These are phyloP conservation scores for Branchinecta sandiegonensis DNA, from an alignment of 2,888 invertebrate species.

Conservation along the genomic window DNA sequence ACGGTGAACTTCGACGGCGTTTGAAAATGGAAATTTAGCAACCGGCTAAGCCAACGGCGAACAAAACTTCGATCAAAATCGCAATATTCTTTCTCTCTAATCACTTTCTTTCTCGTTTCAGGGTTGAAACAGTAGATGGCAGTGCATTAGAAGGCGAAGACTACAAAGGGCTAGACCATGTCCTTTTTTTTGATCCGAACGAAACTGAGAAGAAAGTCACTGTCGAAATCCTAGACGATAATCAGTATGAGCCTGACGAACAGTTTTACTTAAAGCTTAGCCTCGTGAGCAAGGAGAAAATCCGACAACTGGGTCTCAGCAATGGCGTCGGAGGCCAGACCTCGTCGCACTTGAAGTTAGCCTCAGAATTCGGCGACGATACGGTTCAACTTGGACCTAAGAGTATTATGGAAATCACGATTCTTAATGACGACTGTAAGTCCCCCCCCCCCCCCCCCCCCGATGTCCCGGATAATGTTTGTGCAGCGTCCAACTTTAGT, in stretches of 20 bases:
- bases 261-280: conserved; percentile 44
- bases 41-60: too few relatives aligned
- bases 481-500: not conserved
- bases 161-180: conserved; percentile 40
- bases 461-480: not conserved
- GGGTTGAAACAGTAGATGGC: conserved; percentile 44
- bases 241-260: conserved; percentile 46
- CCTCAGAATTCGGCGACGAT: conserved; percentile 29
- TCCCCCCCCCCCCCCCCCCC: conserved; percentile 14
- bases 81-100: not conserved
- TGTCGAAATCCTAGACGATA: conserved; percentile 42
- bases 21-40: too few relatives aligned
- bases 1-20: too few relatives aligned
- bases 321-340: not conserved
- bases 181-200: conserved; percentile 39
- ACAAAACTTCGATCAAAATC: too few relatives aligned
- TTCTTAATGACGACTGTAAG: conserved; percentile 45
- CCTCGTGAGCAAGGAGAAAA: not conserved
- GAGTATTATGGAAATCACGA: conserved; percentile 43
- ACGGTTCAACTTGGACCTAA: conserved; percentile 39
- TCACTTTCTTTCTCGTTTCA: conserved; percentile 28
- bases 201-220: conserved; percentile 39
- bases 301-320: not conserved
- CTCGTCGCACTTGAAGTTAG: not conserved
- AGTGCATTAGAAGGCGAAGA: conserved; percentile 42